phyloP scores from a whole-genome alignment of 2,888 invertebrate species.

The Tipula lateralis region DNA sequence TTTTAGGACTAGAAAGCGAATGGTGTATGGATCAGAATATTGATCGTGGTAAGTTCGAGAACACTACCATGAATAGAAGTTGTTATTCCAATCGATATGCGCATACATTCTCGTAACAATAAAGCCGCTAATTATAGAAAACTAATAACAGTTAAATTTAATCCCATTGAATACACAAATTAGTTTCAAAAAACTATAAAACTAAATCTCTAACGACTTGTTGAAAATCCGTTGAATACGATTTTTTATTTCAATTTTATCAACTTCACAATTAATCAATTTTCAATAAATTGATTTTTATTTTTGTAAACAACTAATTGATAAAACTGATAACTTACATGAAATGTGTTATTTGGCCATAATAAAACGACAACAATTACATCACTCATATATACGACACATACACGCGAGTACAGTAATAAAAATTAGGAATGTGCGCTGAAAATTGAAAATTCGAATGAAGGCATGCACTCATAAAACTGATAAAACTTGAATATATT shows the following conservation, averaged over 20 bases:
- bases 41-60: too few species aligned
- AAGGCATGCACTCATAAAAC: background rate
- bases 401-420: background rate
- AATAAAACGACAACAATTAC: background rate
- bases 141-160: too few species aligned
- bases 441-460: background rate
- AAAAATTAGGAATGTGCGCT: slow-evolving; percentile 11
- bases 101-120: too few species aligned
- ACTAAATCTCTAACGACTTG: background rate
- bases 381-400: too few species aligned
- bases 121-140: too few species aligned
- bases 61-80: too few species aligned
- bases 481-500: background rate
- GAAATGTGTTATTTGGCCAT: background rate
- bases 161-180: too few species aligned
- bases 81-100: too few species aligned
- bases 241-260: background rate
- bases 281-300: background rate
- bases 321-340: slow-evolving; percentile 19
- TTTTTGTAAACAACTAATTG: background rate
- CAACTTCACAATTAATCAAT: background rate
- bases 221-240: slow-evolving; percentile 1
- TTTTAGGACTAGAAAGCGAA: too few species aligned
- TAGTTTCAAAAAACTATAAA: too few species aligned
- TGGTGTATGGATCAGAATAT: too few species aligned